phyloP scores from a whole-genome alignment of 2,888 invertebrate genomes.

The Aphodius granarius region DNA sequence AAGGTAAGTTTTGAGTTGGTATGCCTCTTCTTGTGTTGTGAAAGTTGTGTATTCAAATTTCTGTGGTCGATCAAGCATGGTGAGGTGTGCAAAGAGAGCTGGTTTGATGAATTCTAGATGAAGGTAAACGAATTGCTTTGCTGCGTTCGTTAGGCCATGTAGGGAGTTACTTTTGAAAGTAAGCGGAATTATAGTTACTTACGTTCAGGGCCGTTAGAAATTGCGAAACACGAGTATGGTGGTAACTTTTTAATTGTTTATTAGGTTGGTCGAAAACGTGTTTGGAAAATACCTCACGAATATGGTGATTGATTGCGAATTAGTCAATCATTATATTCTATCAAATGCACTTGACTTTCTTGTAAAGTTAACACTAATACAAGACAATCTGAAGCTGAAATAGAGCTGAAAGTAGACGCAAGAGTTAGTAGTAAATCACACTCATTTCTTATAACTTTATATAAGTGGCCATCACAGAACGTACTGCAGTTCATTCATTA shows the following conservation, averaged over 20 bases:
- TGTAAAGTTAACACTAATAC: neutral
- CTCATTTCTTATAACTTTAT: no score
- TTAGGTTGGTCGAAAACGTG: neutral
- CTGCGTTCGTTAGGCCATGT: neutral
- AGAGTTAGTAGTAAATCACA: no score
- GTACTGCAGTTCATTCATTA: no score
- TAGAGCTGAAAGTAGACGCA: no score
- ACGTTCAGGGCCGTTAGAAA: neutral
- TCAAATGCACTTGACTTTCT: no score
- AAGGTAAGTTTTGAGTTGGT: neutral
- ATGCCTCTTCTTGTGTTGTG: neutral
- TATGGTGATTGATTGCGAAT: no score
- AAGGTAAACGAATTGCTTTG: neutral
- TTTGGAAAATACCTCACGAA: neutral
- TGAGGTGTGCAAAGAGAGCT: neutral
- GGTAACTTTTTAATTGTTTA: neutral
- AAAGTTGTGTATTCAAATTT: neutral
- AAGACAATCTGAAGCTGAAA: neutral
- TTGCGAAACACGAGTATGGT: neutral
- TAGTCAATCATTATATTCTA: no score
- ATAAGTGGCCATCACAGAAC: no score
- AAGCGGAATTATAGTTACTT: neutral
- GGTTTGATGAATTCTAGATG: neutral
- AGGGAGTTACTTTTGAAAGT: neutral
- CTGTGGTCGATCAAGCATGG: neutral